A percentile compares a stretch with the other conserved stretches of the same genome.
phyloP scores from a whole-genome alignment of 2,113 vertebrate genomes.

The Aphyosemion australe region DNA sequence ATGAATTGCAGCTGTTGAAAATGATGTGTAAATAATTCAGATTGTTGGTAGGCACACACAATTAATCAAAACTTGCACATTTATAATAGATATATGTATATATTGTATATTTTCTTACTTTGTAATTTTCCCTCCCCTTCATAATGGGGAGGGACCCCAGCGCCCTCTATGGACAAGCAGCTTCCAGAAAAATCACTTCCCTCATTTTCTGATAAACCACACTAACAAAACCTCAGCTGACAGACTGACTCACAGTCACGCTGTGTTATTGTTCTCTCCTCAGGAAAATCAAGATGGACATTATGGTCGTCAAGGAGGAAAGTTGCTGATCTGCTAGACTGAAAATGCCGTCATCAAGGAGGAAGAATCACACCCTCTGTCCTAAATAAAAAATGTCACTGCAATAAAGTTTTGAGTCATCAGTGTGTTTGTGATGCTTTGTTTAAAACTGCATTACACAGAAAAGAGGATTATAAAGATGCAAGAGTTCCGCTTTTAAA shows the following conservation, averaged over 20 bases:
- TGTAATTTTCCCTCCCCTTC: too few relatives aligned
- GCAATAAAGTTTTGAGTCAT: conserved; percentile 16
- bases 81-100: too few relatives aligned
- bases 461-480: neutral
- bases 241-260: neutral
- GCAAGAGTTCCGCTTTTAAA: neutral
- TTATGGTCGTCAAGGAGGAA: conserved; percentile 69
- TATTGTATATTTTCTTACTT: too few relatives aligned
- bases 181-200: neutral
- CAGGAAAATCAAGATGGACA: conserved; percentile 66
- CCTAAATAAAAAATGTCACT: neutral
- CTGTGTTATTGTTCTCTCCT: conserved; percentile 1
- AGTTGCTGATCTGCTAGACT: conserved; percentile 55
- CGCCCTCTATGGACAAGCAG: too few relatives aligned
- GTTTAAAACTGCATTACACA: neutral
- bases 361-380: neutral
- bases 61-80: too few relatives aligned
- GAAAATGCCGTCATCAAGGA: neutral
- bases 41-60: too few relatives aligned
- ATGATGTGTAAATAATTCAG: too few relatives aligned
- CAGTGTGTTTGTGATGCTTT: neutral
- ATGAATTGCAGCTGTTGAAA: too few relatives aligned
- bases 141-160: too few relatives aligned
- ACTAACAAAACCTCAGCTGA: neutral
- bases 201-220: neutral